Evolutionary conservation across 2,113 vertebrate genomes (phyloP).

Genomic region (Euleptes europaea): DNA sequence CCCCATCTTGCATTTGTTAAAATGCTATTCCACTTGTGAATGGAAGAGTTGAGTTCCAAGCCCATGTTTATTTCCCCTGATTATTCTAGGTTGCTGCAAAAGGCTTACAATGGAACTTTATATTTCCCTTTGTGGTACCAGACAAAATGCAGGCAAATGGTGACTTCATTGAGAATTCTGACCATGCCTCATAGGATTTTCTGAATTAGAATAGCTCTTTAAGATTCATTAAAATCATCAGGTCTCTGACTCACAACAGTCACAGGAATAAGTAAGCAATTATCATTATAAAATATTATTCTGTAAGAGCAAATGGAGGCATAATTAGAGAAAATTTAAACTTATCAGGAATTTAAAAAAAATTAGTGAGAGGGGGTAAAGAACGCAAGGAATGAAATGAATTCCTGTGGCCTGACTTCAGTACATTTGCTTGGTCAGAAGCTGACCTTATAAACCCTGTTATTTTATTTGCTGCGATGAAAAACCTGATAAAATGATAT

Average conservation of each 20-base stretch:
- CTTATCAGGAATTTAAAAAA: conserved; percentile 38
- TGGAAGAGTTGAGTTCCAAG: no score
- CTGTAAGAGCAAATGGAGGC: conserved; percentile 31
- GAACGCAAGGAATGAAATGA: conserved; percentile 44
- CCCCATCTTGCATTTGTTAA: no score
- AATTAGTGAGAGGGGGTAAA: conserved; percentile 35
- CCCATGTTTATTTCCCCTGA: background rate
- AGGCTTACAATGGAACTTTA: background rate
- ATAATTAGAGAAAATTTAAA: conserved; percentile 30
- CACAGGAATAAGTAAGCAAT: background rate
- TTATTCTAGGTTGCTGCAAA: background rate
- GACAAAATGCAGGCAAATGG: background rate
- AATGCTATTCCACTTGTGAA: no score
- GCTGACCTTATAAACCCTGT: conserved; percentile 10
- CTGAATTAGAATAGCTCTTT: background rate
- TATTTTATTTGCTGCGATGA: conserved; percentile 42
- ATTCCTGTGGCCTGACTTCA: conserved; percentile 59
- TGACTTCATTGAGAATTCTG: conserved; percentile 12
- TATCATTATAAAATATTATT: conserved; percentile 31
- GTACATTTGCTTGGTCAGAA: conserved; percentile 54
- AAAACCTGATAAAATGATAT: conserved; percentile 74
- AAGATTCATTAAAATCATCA: background rate
- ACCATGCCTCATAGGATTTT: conserved; percentile 18
- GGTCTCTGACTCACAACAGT: conserved; percentile 14
- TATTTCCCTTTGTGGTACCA: background rate